Evolutionary conservation across 2,888 invertebrate genomes (phyloP).

Genomic region (Erebia epiphron): DNA sequence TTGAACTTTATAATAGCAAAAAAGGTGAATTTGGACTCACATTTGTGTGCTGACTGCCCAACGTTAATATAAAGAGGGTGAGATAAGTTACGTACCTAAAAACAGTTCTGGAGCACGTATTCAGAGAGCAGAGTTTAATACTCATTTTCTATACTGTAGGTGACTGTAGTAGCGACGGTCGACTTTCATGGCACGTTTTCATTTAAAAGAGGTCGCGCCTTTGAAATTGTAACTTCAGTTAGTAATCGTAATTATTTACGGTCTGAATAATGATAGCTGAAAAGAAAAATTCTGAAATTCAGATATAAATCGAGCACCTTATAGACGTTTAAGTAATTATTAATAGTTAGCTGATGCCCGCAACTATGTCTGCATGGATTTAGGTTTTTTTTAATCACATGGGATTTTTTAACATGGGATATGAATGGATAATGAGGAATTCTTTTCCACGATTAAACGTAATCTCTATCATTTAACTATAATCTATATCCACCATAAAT

Average conservation of each 20-base stretch:
- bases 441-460: too few relatives aligned
- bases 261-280: conserved; percentile 13
- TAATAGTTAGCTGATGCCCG: too few relatives aligned
- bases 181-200: conserved; percentile 37
- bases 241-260: conserved; percentile 21
- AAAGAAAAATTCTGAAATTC: conserved; percentile 1
- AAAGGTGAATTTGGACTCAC: background rate
- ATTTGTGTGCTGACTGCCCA: conserved; percentile 4
- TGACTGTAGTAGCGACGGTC: conserved; percentile 23
- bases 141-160: conserved; percentile 30
- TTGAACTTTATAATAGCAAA: background rate
- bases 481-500: too few relatives aligned
- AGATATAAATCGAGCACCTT: too few relatives aligned
- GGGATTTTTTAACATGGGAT: too few relatives aligned
- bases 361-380: too few relatives aligned
- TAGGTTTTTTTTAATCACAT: too few relatives aligned
- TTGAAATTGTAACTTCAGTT: conserved; percentile 30
- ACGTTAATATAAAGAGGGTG: conserved; percentile 13
- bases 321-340: too few relatives aligned
- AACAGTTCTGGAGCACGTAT: conserved; percentile 39
- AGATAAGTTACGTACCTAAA: conserved; percentile 36
- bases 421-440: too few relatives aligned
- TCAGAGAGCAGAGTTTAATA: conserved; percentile 36
- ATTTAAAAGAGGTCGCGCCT: conserved; percentile 38
- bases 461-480: too few relatives aligned